Conservation (phyloP, 1,140 invertebrate species). For the Lepeophtheirus salmonis region DNA sequence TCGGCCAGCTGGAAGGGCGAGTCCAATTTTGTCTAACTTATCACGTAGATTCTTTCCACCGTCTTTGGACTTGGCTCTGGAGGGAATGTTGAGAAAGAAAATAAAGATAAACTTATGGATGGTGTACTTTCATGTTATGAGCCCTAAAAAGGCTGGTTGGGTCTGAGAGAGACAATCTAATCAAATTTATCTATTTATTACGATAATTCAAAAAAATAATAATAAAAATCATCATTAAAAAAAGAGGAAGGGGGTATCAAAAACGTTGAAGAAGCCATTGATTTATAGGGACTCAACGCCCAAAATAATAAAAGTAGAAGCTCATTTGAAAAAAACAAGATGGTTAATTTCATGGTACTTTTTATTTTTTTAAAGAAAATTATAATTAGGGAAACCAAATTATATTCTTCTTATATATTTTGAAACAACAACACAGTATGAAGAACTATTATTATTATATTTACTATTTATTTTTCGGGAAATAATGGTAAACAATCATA, state of each 20-base stretch:
- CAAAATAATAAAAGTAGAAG: no score
- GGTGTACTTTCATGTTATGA: background rate
- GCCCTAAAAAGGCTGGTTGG: background rate
- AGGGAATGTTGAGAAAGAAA: constrained; percentile 27
- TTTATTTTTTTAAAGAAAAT: background rate
- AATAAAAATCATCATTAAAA: background rate
- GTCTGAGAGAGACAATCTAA: background rate
- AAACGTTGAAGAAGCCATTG: no score
- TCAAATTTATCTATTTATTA: background rate
- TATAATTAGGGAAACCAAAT: background rate
- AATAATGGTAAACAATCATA: background rate
- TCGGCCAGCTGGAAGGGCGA: constrained; percentile 89
- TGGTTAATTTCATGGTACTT: background rate
- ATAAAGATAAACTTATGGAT: constrained; percentile 20
- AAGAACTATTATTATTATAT: background rate
- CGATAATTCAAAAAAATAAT: background rate
- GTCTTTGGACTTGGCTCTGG: constrained; percentile 97
- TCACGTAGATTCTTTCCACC: constrained; percentile 86
- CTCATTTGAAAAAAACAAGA: background rate
- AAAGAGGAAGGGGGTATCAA: no score
- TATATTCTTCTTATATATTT: background rate
- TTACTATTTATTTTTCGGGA: background rate
- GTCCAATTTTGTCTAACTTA: constrained; percentile 93
- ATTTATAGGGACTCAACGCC: no score
- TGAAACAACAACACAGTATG: background rate